These are phyloP conservation scores for Rhingia campestris DNA, from an alignment of 2,888 invertebrate genomes.

Conservation along the genomic window DNA sequence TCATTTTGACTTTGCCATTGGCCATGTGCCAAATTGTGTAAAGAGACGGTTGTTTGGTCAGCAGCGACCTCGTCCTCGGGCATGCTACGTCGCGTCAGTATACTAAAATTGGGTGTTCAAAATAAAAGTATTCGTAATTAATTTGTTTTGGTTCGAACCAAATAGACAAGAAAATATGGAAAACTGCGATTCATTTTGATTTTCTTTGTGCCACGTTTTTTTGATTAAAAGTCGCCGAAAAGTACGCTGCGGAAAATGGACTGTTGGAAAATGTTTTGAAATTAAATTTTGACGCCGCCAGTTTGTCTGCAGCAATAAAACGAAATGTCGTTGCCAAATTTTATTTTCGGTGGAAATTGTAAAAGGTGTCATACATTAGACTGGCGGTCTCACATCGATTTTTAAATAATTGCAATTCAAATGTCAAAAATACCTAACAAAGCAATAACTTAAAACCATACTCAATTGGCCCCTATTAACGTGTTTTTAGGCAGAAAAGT, in stretches of 20 bases:
- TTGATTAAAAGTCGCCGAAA: constrained; percentile 3
- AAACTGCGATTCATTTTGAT: constrained; percentile 9
- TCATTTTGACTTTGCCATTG: constrained; percentile 47
- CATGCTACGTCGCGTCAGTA: constrained; percentile 19
- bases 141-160: not conserved
- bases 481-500: no score
- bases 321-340: not conserved
- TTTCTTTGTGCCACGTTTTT: constrained; percentile 8
- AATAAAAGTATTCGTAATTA: constrained; percentile 22
- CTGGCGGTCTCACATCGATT: no score
- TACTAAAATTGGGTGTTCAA: constrained; percentile 30
- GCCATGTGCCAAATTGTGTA: constrained; percentile 40
- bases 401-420: no score
- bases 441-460: no score
- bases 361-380: no score
- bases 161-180: not conserved
- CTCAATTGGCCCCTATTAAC: no score
- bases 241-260: constrained; percentile 19
- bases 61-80: constrained; percentile 29
- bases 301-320: constrained; percentile 6
- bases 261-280: not conserved
- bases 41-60: constrained; percentile 14
- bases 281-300: not conserved
- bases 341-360: not conserved
- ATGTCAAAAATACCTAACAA: no score